These are phyloP conservation scores for Brienomyrus longianalis DNA, from an alignment of 2,113 vertebrate genomes.

Conservation along the genomic window DNA sequence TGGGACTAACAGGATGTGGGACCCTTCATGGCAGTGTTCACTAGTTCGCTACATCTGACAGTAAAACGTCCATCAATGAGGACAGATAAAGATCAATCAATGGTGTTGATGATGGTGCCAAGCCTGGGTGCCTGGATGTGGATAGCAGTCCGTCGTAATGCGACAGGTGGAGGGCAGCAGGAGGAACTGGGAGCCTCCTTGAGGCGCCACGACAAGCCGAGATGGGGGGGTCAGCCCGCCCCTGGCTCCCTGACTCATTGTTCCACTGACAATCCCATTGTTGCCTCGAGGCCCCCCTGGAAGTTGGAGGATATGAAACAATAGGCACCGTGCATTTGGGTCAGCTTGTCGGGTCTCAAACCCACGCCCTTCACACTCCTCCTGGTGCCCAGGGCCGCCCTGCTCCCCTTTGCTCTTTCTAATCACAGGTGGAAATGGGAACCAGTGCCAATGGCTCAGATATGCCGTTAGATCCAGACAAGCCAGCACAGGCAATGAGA, in stretches of 20 bases:
- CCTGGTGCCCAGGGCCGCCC: background rate
- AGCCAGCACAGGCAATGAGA: background rate
- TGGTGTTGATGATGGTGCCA: background rate
- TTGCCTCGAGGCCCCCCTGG: slow-evolving; percentile 32
- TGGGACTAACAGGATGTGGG: background rate
- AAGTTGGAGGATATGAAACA: slow-evolving; percentile 49
- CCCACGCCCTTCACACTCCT: slow-evolving; percentile 15
- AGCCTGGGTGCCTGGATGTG: background rate
- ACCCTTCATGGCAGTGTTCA: background rate
- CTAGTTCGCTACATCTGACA: background rate
- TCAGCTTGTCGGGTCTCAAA: slow-evolving; percentile 31
- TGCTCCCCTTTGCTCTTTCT: background rate
- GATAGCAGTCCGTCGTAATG: no score
- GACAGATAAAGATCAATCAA: background rate
- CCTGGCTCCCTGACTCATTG: slow-evolving; percentile 20
- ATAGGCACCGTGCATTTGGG: slow-evolving; percentile 32
- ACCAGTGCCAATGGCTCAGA: background rate
- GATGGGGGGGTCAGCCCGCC: background rate
- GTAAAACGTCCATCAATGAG: background rate
- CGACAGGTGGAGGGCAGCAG: background rate
- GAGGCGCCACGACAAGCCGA: background rate
- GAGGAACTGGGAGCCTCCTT: background rate
- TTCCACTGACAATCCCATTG: slow-evolving; percentile 47
- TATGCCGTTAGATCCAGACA: background rate
- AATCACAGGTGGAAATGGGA: background rate